These are phyloP conservation scores for Seira ritae DNA, from an alignment of 2,888 invertebrate species.

Conservation along the genomic window DNA sequence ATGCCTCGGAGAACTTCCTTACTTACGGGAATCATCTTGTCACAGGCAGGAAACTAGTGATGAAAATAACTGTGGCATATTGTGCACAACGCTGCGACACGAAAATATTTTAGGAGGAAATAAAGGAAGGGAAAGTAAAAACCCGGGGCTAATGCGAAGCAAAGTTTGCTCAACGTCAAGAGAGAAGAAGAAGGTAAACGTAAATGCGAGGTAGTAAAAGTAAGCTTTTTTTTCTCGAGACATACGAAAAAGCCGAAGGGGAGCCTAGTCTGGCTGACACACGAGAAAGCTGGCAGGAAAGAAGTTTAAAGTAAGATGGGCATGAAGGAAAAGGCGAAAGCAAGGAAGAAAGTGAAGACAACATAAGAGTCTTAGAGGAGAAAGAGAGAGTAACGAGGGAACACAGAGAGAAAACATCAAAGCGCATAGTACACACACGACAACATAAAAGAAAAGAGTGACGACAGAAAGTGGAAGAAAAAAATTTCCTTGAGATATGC, in stretches of 20 bases:
- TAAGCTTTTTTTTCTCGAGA: not conserved
- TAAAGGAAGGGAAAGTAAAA: conserved; percentile 2
- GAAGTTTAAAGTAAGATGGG: conserved; percentile 15
- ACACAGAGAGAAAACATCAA: not conserved
- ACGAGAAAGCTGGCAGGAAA: conserved; percentile 15
- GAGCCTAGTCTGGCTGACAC: conserved; percentile 20
- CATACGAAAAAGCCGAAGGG: not conserved
- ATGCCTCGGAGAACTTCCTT: conserved; percentile 7
- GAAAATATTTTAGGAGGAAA: not conserved
- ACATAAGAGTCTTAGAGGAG: not conserved
- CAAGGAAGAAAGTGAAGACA: conserved; percentile 11
- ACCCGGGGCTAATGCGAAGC: not conserved
- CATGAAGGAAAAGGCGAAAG: not conserved
- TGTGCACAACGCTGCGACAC: not conserved
- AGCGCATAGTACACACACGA: conserved; percentile 1
- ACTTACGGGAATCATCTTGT: conserved; percentile 11
- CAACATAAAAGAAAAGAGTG: conserved; percentile 11
- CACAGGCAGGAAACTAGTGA: conserved; percentile 3
- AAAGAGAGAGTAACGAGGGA: not conserved
- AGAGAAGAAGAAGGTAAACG: not conserved
- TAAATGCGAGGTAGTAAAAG: conserved; percentile 3
- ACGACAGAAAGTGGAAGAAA: not conserved
- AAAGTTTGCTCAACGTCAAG: not conserved
- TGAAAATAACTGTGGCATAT: conserved; percentile 11
- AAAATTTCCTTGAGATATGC: not conserved